Base-by-base conservation (phyloP, 2,797 vertebrate genomes). In the Miichthys miiuy region DNA sequence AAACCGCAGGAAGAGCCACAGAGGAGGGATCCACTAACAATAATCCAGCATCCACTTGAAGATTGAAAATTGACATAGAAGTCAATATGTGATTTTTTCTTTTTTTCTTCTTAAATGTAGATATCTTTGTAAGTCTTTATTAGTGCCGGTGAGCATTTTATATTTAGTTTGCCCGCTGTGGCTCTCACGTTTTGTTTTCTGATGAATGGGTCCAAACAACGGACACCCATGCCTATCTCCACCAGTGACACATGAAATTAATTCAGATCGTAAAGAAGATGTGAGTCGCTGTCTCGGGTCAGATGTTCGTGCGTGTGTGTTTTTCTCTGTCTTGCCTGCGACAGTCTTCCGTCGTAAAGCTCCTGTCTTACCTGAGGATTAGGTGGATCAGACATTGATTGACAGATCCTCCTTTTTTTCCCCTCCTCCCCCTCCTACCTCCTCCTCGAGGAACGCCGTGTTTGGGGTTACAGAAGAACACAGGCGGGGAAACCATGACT, bases 321-420 rank as follows among this genome's bases (percentile, higher is more conserved):
- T 78, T 84, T 47, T 65, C 77, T 79, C 65, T 70, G 77, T 82
- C 77, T 83, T 76, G 82, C 80, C 75, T 81, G 82, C 52, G 87
- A 90, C 87, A 87, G 89, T 87, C 84, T 92, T 90, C 87, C 77
- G 73, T 91, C 72, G 42, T 81, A 93, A 94, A 94, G 91, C 92
- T 88, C 79, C 76, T 50, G 91, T 91, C 92, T 94, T 94, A 95
- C 93, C 92, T 93, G 92, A 89, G 93, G 93, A 94, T 94, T 95
- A 94, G 84, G 84, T 80, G 91, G 94, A 94, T 95, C 92, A 94
- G 87, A 88, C 81, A 85, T 77, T 93, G 92, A 94, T 84, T 94
- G 94, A 93, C 93, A 93, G 84, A 61, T 82, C 74, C 79, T 57
- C 61, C 63, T 42, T 65, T 70, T 63, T 38, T 70, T 61, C 8